Evolutionary conservation across 2,113 vertebrate species (phyloP), one percentile per base, ranked within the genome.

Genomic region (Takifugu flavidus): DNA sequence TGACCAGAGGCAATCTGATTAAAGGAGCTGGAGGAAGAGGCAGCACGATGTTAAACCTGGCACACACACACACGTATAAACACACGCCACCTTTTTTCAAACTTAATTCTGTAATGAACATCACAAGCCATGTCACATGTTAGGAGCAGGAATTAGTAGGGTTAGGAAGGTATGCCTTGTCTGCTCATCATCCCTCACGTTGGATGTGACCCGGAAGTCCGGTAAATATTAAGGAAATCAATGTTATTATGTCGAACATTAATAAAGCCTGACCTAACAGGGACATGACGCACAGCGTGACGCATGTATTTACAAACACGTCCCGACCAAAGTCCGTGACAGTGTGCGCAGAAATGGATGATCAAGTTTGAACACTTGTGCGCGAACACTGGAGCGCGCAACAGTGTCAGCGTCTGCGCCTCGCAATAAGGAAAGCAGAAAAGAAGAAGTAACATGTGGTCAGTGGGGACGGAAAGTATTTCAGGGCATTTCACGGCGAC

Each of bases 61-160:
- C 49, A 13, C 31, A 6, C 6, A 34, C 12, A 53, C 63, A 59
- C 60, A 54, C 51, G 52, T 51, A 67, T 34, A 34, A 14, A 47
- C 29, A 31, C 29, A 31, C 29, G 20, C 20, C 20, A 20, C 58
- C 64, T 70, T 55, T 68, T 62, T 70, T 53, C 75, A 88, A 89
- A 88, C 80, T 86, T 69, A 82, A 78, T 88, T 87, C 56, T 79
- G 63, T 82, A 88, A 89, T 74, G 65, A 80, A 63, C 74, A 65
- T 87, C 88, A 90, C 82, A 79, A 83, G 84, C 64, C 8, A 53
- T 8, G 69, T 89, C 85, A 86, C 88, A 87, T 86, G 89, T 59
- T 11, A 39, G 11, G 72, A 75, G 58, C 5, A 74, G 72, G 68
- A 82, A 79, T 78, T 67, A 63, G 69, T 74, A 64, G 58, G 27